These are phyloP conservation scores for Scelioninae gen. 1 DNA, from an alignment of 2,888 invertebrate species.

Conservation along the genomic window DNA sequence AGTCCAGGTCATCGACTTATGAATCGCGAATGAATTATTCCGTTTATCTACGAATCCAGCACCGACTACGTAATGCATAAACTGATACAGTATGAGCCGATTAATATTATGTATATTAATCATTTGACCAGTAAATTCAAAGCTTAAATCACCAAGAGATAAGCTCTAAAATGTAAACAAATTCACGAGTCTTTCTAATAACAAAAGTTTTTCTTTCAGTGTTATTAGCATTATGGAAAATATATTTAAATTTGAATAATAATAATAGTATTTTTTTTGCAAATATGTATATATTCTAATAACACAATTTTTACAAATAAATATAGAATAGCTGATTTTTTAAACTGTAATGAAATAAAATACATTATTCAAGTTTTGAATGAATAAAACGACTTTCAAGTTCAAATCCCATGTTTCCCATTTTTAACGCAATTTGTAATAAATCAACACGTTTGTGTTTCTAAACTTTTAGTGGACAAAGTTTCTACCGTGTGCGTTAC, in stretches of 20 bases:
- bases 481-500: slow-evolving; percentile 21
- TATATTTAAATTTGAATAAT: not conserved
- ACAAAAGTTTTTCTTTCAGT: not conserved
- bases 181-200: not conserved
- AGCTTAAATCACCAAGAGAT: slow-evolving; percentile 16
- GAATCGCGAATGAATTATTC: slow-evolving; percentile 44
- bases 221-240: not conserved
- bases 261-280: no score
- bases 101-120: slow-evolving; percentile 36
- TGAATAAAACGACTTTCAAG: slow-evolving; percentile 1
- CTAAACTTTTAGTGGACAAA: slow-evolving; percentile 16
- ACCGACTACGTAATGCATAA: slow-evolving; percentile 26
- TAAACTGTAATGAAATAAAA: not conserved
- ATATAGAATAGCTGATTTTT: not conserved
- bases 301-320: not conserved
- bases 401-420: slow-evolving; percentile 8
- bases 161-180: slow-evolving; percentile 18
- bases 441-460: slow-evolving; percentile 19
- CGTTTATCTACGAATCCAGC: slow-evolving; percentile 40
- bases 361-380: not conserved
- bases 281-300: no score
- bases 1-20: slow-evolving; percentile 43
- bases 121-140: slow-evolving; percentile 20
- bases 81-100: slow-evolving; percentile 14
- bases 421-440: slow-evolving; percentile 14